Base-by-base conservation (phyloP, 2,888 invertebrate species). In the Eristalis arbustorum region DNA sequence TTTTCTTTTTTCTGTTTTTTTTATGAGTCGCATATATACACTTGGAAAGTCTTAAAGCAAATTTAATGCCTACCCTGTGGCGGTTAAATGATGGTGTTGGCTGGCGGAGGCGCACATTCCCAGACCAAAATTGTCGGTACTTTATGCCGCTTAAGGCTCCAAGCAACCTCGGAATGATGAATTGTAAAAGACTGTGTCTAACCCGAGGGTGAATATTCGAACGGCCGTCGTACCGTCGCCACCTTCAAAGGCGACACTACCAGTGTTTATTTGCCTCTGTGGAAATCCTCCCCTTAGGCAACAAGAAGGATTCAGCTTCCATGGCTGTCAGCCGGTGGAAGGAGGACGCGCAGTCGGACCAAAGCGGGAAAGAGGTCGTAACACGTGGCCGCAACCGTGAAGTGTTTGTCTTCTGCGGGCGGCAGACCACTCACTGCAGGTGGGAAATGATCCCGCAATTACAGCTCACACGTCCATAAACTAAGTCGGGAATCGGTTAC, bases 21-120 rank as follows among this genome's bases (percentile, higher is more conserved):
- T 68, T 69, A 72, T 59, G 56, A 2, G 42, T 28, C 56, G 37
- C 25, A 68, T 42, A 56, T 69, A 57, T 71, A 31, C n/a, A n/a
- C 23, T 14, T 42, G 18, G 72, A 37, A 73, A 61, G 72, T 72
- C 63, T 79, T 72, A 72, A 79, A 72, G 61, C 49, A 37, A 67
- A 79, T 79, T 79, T 79, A 79, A 79, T 78, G 66, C 61, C 78
- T 18, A 49, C 18, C 78, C 25, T 42, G 42, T 72, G 59, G 34
- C 37, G 37, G 37, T 37, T 37, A 13, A 66, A 59, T 67, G 31
- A 72, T 59, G 59, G 66, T 40, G 57, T 57, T 37, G 37, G 23
- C 22, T 56, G 37, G 11, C 5, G 11, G 34, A 25, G 25, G 22
- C 31, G 34, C 69, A 56, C 62, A 28, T 69, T 64, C 37, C 59